Evolutionary conservation across 1,140 invertebrate species (phyloP).

Genomic region (Stegodyphus dumicola): DNA sequence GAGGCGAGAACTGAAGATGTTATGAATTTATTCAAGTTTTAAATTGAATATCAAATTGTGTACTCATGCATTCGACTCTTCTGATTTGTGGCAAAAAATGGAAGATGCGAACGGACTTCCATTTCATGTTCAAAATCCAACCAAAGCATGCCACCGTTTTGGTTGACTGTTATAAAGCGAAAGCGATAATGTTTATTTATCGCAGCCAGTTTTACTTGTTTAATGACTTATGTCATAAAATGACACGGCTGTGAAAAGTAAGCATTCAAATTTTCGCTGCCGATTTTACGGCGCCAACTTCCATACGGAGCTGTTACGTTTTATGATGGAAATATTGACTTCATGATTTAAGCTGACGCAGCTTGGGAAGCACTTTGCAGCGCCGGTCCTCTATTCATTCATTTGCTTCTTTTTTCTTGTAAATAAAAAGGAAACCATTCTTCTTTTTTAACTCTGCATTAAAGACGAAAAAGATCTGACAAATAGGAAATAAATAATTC

Average conservation of each 20-base stretch:
- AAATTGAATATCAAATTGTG: too few species aligned
- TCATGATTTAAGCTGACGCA: conserved; percentile 14
- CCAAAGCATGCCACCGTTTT: background rate
- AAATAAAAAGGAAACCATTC: too few species aligned
- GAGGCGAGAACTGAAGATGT: too few species aligned
- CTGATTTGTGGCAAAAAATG: too few species aligned
- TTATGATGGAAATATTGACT: conserved; percentile 31
- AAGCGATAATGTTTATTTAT: conserved; percentile 33
- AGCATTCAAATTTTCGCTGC: conserved; percentile 30
- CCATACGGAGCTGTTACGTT: conserved; percentile 13
- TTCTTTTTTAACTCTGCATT: too few species aligned
- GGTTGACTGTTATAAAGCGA: conserved; percentile 22
- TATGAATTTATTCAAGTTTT: too few species aligned
- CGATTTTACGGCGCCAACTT: conserved; percentile 8
- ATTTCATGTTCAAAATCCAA: background rate
- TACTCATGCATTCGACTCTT: too few species aligned
- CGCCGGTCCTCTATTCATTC: too few species aligned
- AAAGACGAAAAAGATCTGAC: too few species aligned
- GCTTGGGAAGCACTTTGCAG: background rate
- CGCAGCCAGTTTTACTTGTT: conserved; percentile 21
- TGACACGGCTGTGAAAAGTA: conserved; percentile 20
- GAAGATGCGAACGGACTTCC: background rate
- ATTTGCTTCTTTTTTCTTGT: too few species aligned
- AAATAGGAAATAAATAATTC: too few species aligned
- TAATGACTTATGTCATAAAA: conserved; percentile 37